Percentiles rank a stretch among this genome's conserved stretches.
These are phyloP conservation scores for Acropora tenuis DNA, from an alignment of 64 coral and sea anemone genomes.

Conservation along the genomic window DNA sequence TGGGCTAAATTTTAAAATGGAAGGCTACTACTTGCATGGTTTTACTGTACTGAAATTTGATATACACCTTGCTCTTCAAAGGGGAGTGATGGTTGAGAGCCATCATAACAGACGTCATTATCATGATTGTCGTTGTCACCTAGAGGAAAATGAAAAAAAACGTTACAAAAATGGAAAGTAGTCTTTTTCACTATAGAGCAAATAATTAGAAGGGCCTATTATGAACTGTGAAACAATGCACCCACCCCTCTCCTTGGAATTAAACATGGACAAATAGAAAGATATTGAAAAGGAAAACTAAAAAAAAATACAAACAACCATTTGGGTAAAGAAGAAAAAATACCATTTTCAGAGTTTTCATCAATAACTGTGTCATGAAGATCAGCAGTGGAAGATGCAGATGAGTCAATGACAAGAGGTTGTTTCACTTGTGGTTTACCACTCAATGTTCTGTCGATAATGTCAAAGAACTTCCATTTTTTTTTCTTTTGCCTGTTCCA, in stretches of 20 bases:
- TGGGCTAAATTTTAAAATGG: not conserved
- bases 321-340: not conserved
- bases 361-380: slow-evolving; percentile 6
- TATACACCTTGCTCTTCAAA: slow-evolving; percentile 4
- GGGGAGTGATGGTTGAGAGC: not conserved
- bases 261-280: too few species aligned
- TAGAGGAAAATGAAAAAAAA: not conserved
- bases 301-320: not conserved
- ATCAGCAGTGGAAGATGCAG: slow-evolving; percentile 10
- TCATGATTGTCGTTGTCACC: not conserved
- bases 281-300: too few species aligned
- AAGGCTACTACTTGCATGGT: not conserved
- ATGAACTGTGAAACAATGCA: not conserved
- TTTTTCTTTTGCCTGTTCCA: slow-evolving; percentile 17
- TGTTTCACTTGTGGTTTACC: slow-evolving; percentile 22
- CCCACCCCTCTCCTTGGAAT: not conserved
- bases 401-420: slow-evolving; percentile 14
- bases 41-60: not conserved
- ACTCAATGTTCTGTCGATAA: slow-evolving; percentile 11
- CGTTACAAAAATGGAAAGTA: not conserved
- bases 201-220: not conserved
- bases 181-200: not conserved
- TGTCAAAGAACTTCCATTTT: slow-evolving; percentile 44
- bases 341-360: slow-evolving; percentile 6
- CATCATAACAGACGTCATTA: not conserved